Percentiles rank a stretch among this genome's conserved stretches.
Conservation (phyloP, 1,140 invertebrate species). For the Achroia grisella region DNA sequence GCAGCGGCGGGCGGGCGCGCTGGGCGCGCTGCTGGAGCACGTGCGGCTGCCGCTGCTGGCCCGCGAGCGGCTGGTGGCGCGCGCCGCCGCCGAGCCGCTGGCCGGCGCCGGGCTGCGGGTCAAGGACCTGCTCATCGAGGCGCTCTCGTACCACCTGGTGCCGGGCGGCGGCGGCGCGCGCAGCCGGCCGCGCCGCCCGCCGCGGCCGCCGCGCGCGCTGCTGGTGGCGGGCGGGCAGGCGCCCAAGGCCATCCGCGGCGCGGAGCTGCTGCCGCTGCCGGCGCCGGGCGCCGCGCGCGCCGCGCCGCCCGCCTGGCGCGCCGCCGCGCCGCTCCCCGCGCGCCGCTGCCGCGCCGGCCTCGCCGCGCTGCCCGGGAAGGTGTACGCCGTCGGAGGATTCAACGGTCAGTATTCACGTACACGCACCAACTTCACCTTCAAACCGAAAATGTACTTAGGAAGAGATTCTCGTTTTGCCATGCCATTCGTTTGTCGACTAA, state of each 20-base stretch:
- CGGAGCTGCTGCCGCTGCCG: constrained; percentile 2
- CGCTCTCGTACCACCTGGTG: constrained; percentile 94
- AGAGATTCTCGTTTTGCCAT: too few species aligned
- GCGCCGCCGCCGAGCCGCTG: constrained; percentile 92
- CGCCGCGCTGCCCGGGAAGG: constrained; percentile 88
- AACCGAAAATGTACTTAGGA: too few species aligned
- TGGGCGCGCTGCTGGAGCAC: constrained; percentile 92
- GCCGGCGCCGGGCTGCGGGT: constrained; percentile 88
- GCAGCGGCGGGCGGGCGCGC: constrained; percentile 83
- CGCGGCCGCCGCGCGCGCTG: constrained; percentile 54
- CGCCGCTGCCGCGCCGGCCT: constrained; percentile 80
- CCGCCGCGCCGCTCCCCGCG: constrained; percentile 22
- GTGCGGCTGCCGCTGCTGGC: constrained; percentile 92
- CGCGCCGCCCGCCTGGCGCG: constrained; percentile 1
- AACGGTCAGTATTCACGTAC: too few species aligned
- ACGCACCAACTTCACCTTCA: too few species aligned
- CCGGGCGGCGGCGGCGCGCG: constrained; percentile 85
- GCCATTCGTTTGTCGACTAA: too few species aligned
- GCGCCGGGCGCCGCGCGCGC: constrained; percentile 1
- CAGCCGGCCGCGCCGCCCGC: constrained; percentile 80
- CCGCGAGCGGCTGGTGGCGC: constrained; percentile 80
- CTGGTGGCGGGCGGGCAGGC: constrained; percentile 96
- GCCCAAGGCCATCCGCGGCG: constrained; percentile 78
- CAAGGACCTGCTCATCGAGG: constrained; percentile 93
- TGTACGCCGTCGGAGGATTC: constrained; percentile 93